Evolutionary conservation across 2,888 invertebrate species (phyloP), one percentile per base, ranked within the genome.

Genomic region (Heliconius ismenius): DNA sequence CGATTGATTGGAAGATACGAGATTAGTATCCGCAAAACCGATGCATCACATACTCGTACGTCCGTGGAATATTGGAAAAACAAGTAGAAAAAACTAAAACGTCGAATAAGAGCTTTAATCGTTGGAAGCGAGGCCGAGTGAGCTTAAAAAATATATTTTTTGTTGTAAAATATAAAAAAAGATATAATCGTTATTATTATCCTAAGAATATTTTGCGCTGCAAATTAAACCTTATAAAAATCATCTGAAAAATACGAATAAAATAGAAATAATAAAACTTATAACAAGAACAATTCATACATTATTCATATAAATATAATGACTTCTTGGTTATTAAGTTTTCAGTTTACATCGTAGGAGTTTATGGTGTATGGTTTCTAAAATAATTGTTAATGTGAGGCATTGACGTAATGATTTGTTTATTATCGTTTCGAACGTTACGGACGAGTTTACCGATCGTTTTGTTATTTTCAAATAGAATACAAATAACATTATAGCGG

Each of bases 1-100:
- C 39, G 63, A 21, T 62, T 43, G 73, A 73, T 73, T 73, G 73
- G 18, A 60, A 39, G 62, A 73, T 62, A 62, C 39, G 15, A 73
- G 63, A 73, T 73, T 73, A 73, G 73, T 63, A 73, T 73, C 62
- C 62, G 62, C 73, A 73, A 73, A 67, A 43, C 62, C 73, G 36
- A 63, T 73, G 73, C 73, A 73, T 73, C 62, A 73, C 62, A 63
- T 32, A 32, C 32, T 32, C 32, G 32, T 73, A 73, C 62, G 73
- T 28, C 26, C 1, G 24, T 28, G 4, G 43, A 26, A 62, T 62
- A 73, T 63, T 73, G 73, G 26, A 73, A 73, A 73, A 70, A 58
- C 7, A 15, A 7, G 21, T 15, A 63, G n/a, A 26, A 58, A 32
- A 58, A 32, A 73, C 43, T 43, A 62, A 28, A 43, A 70, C 54